These are phyloP conservation scores for Conus ventricosus DNA, from an alignment of 1,140 invertebrate genomes.

Conservation along the genomic window DNA sequence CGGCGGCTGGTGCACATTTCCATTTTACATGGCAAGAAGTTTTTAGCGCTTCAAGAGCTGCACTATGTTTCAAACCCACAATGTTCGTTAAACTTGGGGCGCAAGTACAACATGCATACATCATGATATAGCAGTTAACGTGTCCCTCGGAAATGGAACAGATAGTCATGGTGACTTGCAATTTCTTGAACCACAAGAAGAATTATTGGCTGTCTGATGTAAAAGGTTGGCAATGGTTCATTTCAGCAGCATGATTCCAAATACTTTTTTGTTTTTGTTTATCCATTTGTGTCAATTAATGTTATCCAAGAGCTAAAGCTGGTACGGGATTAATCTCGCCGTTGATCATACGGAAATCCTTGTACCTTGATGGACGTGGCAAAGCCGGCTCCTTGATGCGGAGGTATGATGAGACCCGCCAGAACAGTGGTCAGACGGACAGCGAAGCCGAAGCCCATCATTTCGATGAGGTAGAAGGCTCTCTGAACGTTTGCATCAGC, in stretches of 20 bases:
- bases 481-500: slow-evolving; percentile 65
- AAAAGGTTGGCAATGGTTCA: no score
- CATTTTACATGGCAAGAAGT: no score
- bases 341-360: neutral
- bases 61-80: no score
- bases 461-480: slow-evolving; percentile 68
- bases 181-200: no score
- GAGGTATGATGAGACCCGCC: slow-evolving; percentile 61
- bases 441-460: slow-evolving; percentile 67
- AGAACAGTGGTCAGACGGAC: slow-evolving; percentile 62
- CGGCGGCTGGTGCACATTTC: no score
- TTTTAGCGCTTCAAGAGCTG: no score
- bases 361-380: slow-evolving; percentile 60
- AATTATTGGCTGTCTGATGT: no score
- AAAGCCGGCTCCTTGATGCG: slow-evolving; percentile 60
- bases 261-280: neutral
- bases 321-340: neutral
- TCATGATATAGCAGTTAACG: no score
- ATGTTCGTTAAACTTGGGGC: no score
- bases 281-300: neutral
- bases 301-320: neutral
- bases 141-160: no score
- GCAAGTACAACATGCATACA: no score
- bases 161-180: no score
- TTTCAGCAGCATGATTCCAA: neutral